phyloP scores from a whole-genome alignment of 2,888 invertebrate genomes.

The Drosophila kanekoi region DNA sequence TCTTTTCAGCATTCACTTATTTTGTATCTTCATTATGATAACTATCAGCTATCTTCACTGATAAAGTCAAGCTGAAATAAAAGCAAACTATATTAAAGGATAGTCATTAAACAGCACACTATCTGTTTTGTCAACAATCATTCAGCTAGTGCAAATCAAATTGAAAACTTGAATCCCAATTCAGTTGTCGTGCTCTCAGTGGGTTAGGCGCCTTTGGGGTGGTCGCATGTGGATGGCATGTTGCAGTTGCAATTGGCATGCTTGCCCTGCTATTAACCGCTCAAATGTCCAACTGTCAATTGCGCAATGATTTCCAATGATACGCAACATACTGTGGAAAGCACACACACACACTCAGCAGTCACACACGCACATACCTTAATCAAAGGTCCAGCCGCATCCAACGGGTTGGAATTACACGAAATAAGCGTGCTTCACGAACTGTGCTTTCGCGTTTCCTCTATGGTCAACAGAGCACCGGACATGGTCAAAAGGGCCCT shows the following conservation, averaged over 20 bases:
- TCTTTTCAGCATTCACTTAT: no score
- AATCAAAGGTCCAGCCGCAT: constrained; percentile 40
- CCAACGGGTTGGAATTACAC: constrained; percentile 63
- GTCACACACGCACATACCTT: neutral
- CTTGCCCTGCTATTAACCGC: constrained; percentile 54
- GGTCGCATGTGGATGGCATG: constrained; percentile 13
- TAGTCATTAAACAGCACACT: constrained; percentile 5
- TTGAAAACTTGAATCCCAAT: constrained; percentile 65
- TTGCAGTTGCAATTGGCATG: constrained; percentile 38
- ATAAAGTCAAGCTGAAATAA: neutral
- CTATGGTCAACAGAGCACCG: constrained; percentile 36
- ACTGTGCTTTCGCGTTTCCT: constrained; percentile 37
- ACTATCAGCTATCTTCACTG: neutral
- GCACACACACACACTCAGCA: constrained; percentile 10
- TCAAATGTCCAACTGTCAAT: constrained; percentile 68
- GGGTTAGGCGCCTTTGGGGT: neutral
- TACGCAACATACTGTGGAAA: constrained; percentile 30
- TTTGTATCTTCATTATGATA: no score
- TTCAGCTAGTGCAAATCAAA: constrained; percentile 26
- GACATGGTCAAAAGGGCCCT: constrained; percentile 33
- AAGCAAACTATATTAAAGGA: neutral
- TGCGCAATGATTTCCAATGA: constrained; percentile 72
- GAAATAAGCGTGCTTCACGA: constrained; percentile 66
- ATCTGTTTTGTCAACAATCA: constrained; percentile 28
- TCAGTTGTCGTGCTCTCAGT: constrained; percentile 28